Conservation (phyloP, 2,113 vertebrate genomes). For the Todiramphus chloris region DNA sequence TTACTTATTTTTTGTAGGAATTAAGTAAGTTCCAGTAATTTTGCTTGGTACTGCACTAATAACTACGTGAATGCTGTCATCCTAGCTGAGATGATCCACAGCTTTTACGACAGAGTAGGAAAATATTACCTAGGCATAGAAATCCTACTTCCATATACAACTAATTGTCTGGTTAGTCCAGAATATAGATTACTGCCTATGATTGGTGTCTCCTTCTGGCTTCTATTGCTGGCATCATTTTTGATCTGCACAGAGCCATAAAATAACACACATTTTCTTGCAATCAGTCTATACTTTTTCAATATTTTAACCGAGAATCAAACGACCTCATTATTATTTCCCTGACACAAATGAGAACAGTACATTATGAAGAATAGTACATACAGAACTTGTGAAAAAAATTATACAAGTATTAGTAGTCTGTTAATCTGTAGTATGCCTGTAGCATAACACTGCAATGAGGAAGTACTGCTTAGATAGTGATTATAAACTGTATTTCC, state of each 20-base stretch:
- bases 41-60: not conserved
- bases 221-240: not conserved
- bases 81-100: not conserved
- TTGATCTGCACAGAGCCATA: not conserved
- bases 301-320: not conserved
- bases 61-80: not conserved
- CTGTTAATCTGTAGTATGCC: not conserved
- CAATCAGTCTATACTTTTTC: not conserved
- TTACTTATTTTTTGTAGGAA: not conserved
- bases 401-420: not conserved
- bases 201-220: not conserved
- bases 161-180: not conserved
- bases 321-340: not conserved
- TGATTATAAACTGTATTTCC: not conserved
- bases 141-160: not conserved
- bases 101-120: not conserved
- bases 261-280: not conserved
- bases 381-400: not conserved
- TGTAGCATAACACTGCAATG: not conserved
- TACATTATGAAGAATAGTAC: not conserved
- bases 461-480: not conserved
- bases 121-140: not conserved
- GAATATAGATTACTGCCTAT: not conserved
- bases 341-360: not conserved
- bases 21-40: not conserved